These are phyloP conservation scores for Luperina nickerlii DNA, from an alignment of 2,888 invertebrate genomes.

Conservation along the genomic window DNA sequence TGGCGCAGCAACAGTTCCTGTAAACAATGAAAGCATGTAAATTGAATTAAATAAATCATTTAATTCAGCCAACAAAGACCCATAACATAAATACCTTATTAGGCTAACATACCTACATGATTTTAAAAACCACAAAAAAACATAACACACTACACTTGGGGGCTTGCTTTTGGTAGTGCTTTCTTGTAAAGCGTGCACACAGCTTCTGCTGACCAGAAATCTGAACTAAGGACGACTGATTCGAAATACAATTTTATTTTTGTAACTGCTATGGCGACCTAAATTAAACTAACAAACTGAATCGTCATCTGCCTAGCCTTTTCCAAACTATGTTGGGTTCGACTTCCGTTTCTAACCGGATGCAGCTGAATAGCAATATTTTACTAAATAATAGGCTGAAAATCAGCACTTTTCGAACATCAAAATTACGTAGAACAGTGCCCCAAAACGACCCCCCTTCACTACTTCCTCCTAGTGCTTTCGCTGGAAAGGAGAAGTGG, in stretches of 20 bases:
- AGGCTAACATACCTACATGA: neutral
- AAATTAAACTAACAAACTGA: neutral
- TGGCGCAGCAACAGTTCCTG: conserved; percentile 78
- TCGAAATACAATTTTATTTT: neutral
- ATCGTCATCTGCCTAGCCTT: neutral
- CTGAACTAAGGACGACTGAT: neutral
- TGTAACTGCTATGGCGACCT: neutral
- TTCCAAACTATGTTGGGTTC: neutral
- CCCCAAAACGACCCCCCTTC: too few species aligned
- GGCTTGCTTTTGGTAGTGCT: neutral
- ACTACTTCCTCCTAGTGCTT: too few species aligned
- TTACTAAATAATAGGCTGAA: neutral
- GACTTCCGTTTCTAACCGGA: neutral
- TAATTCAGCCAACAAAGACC: neutral
- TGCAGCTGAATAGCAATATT: neutral
- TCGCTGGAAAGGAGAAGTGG: too few species aligned
- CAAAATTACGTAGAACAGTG: too few species aligned
- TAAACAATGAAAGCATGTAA: neutral
- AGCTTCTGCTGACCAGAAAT: neutral
- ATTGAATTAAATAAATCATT: neutral
- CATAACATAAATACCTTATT: neutral
- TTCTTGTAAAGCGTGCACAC: neutral
- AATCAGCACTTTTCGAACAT: too few species aligned
- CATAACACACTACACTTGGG: neutral
- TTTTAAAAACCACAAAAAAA: neutral